Conservation (phyloP, 2,113 vertebrate genomes). For the Lichenostomus cassidix region DNA sequence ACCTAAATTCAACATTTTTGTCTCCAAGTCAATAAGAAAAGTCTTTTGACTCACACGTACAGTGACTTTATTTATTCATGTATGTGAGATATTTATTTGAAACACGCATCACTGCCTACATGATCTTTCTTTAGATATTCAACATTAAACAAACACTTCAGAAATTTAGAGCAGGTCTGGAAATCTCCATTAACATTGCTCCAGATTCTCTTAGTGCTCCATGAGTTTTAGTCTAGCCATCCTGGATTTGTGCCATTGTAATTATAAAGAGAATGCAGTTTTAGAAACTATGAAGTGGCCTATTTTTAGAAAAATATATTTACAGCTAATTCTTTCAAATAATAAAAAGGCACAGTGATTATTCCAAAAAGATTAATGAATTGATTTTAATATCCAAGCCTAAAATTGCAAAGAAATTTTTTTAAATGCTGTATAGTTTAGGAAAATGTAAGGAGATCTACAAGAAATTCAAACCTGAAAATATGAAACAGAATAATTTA, state of each 20-base stretch:
- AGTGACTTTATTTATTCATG: neutral
- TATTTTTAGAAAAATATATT: neutral
- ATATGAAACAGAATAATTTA: neutral
- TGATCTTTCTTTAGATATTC: neutral
- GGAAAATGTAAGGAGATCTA: neutral
- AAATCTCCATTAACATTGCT: neutral
- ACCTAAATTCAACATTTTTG: neutral
- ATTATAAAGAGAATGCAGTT: neutral
- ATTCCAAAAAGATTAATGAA: neutral
- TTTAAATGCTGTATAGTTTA: neutral
- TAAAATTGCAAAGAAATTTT: neutral
- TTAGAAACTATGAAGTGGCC: neutral
- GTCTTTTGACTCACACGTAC: neutral
- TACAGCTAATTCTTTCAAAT: neutral
- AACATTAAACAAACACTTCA: neutral
- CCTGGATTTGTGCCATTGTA: neutral
- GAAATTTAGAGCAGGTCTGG: neutral
- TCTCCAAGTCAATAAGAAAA: neutral
- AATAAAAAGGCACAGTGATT: neutral
- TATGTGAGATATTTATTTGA: neutral
- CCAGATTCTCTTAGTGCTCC: neutral
- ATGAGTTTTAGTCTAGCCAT: neutral
- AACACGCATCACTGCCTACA: fast-evolving
- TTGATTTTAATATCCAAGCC: neutral
- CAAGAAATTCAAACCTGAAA: neutral